Evolutionary conservation across 2,888 invertebrate species (phyloP).

Genomic region (Melieria picta): DNA sequence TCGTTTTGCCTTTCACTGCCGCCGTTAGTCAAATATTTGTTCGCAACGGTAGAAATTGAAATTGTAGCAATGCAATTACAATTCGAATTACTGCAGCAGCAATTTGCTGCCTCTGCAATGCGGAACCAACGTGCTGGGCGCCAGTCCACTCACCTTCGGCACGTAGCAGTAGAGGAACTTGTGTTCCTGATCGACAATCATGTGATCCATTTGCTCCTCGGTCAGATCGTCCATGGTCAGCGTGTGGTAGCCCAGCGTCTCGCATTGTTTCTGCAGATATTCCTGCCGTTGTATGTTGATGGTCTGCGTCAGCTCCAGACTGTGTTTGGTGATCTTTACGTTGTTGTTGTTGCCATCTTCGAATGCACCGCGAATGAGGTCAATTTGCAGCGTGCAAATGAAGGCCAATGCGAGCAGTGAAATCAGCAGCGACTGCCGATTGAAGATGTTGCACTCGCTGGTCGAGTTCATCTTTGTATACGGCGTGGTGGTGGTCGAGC

Average conservation of each 20-base stretch:
- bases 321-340: slow-evolving; percentile 66
- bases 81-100: neutral
- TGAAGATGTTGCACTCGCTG: slow-evolving; percentile 37
- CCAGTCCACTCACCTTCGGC: slow-evolving; percentile 79
- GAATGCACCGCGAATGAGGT: slow-evolving; percentile 51
- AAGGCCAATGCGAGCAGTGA: slow-evolving; percentile 43
- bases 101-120: neutral
- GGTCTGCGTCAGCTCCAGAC: slow-evolving; percentile 72
- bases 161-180: slow-evolving; percentile 92
- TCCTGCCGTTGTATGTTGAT: slow-evolving; percentile 74
- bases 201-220: slow-evolving; percentile 76
- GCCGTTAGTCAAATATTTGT: no score
- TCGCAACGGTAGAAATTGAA: no score
- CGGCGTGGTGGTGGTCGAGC: slow-evolving; percentile 7
- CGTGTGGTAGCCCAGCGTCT: slow-evolving; percentile 65
- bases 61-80: neutral
- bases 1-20: no score
- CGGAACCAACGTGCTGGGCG: slow-evolving; percentile 1
- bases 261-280: slow-evolving; percentile 72
- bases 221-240: slow-evolving; percentile 67
- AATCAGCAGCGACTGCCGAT: slow-evolving; percentile 44
- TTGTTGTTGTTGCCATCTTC: slow-evolving; percentile 64
- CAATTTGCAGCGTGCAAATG: slow-evolving; percentile 43
- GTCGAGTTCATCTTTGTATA: slow-evolving; percentile 28
- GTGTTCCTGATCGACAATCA: slow-evolving; percentile 85